These are phyloP conservation scores for Zaprionus taronus DNA, from an alignment of 1,140 invertebrate species.

Conservation along the genomic window DNA sequence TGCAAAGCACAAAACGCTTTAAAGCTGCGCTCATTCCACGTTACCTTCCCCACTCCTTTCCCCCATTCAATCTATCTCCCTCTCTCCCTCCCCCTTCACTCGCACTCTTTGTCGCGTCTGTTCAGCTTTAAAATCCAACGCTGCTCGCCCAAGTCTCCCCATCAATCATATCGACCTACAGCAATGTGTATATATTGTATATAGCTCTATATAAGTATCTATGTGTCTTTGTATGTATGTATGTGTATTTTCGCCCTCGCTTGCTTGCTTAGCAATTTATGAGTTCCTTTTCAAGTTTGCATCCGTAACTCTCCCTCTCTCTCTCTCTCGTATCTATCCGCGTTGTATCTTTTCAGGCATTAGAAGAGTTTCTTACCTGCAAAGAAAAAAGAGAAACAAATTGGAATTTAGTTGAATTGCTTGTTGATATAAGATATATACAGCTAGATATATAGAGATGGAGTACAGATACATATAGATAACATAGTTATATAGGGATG, in stretches of 20 bases:
- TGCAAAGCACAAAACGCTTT: conserved; percentile 28
- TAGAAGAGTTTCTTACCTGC: conserved; percentile 56
- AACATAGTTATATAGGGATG: neutral
- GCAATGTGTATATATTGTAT: conserved; percentile 22
- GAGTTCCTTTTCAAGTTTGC: conserved; percentile 10
- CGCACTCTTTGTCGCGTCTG: conserved; percentile 1
- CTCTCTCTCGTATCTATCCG: neutral
- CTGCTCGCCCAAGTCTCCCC: conserved; percentile 7
- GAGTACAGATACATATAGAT: neutral
- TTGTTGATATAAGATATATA: neutral
- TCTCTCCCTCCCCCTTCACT: neutral
- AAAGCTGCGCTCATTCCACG: conserved; percentile 11
- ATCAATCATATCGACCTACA: conserved; percentile 54
- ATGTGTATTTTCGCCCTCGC: neutral
- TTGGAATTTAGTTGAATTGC: conserved; percentile 31
- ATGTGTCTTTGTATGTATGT: neutral
- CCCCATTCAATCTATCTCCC: too few relatives aligned
- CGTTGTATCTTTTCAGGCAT: neutral
- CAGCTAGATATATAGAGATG: neutral
- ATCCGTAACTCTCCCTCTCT: neutral
- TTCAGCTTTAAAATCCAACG: conserved; percentile 43
- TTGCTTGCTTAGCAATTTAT: conserved; percentile 12
- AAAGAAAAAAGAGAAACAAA: conserved; percentile 37
- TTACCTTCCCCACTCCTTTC: neutral
- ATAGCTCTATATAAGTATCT: conserved; percentile 2